Percentiles rank a stretch among this genome's conserved stretches.
These are phyloP conservation scores for Melanotaenia nigrans DNA, from an alignment of 2,797 vertebrate genomes.

Conservation along the genomic window DNA sequence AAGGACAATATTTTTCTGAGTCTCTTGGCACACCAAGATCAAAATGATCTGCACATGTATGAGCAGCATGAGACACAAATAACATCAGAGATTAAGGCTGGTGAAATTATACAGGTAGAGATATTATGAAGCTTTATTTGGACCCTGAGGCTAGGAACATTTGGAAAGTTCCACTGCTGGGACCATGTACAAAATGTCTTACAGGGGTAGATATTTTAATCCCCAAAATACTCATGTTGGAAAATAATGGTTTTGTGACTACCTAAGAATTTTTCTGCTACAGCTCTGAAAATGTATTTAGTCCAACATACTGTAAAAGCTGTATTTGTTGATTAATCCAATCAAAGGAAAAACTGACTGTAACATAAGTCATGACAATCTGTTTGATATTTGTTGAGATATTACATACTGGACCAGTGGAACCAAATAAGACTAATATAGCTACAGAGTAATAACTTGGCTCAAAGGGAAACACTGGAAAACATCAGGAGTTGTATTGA, in stretches of 20 bases:
- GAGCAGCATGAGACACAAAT: neutral
- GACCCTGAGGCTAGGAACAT: neutral
- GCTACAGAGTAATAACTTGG: neutral
- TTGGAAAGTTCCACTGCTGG: neutral
- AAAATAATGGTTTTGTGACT: neutral
- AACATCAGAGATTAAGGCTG: too few relatives aligned
- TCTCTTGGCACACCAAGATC: neutral
- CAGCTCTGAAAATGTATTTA: neutral
- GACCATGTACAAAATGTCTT: neutral
- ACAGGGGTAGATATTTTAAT: neutral
- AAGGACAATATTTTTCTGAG: neutral
- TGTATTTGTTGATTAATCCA: neutral
- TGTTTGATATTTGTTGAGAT: neutral
- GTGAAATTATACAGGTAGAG: neutral
- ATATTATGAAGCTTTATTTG: neutral
- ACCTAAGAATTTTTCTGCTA: neutral
- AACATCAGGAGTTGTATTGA: neutral
- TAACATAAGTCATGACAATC: neutral
- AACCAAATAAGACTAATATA: neutral
- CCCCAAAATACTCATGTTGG: neutral
- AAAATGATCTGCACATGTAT: neutral
- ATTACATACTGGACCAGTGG: neutral
- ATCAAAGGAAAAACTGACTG: neutral
- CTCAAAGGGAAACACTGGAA: neutral
- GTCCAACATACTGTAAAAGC: neutral